A percentile compares a stretch with the other conserved stretches of the same genome.
These are phyloP conservation scores for Polymixis lichenea DNA, from an alignment of 2,888 invertebrate genomes.

Conservation along the genomic window DNA sequence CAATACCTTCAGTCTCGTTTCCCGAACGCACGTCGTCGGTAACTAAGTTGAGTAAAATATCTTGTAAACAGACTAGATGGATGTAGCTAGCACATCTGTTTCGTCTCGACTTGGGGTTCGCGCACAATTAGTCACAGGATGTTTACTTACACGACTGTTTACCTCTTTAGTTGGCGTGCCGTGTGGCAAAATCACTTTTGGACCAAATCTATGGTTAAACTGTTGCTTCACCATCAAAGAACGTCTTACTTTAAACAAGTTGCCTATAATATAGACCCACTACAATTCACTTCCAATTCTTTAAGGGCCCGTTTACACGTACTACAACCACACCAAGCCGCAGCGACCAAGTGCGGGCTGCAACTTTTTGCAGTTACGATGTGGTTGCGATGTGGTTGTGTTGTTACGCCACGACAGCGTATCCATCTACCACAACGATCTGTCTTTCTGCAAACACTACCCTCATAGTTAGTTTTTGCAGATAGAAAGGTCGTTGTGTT, in stretches of 20 bases:
- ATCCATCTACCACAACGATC: no score
- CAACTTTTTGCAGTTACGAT: no score
- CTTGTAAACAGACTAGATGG: slow-evolving; percentile 77
- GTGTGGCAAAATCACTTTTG: slow-evolving; percentile 34
- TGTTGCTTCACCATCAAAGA: slow-evolving; percentile 22
- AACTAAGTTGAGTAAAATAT: slow-evolving; percentile 65
- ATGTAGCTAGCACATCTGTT: slow-evolving; percentile 79
- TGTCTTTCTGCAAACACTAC: no score
- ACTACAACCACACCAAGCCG: background rate
- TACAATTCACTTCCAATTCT: background rate
- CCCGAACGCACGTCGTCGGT: slow-evolving; percentile 30
- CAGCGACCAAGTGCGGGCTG: no score
- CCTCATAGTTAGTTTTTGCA: no score
- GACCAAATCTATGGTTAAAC: slow-evolving; percentile 20
- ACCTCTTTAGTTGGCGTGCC: slow-evolving; percentile 59
- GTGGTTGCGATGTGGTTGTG: no score
- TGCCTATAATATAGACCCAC: background rate
- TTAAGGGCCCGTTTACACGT: background rate
- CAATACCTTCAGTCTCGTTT: slow-evolving; percentile 25
- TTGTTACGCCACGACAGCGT: no score
- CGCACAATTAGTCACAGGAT: slow-evolving; percentile 83
- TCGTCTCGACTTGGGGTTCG: slow-evolving; percentile 71
- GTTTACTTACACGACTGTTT: slow-evolving; percentile 77
- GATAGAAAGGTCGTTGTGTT: no score
- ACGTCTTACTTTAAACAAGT: background rate